Evolutionary conservation across 2,113 vertebrate genomes (phyloP), one percentile per base, ranked within the genome.

Genomic region (Thamnophis sirtalis): DNA sequence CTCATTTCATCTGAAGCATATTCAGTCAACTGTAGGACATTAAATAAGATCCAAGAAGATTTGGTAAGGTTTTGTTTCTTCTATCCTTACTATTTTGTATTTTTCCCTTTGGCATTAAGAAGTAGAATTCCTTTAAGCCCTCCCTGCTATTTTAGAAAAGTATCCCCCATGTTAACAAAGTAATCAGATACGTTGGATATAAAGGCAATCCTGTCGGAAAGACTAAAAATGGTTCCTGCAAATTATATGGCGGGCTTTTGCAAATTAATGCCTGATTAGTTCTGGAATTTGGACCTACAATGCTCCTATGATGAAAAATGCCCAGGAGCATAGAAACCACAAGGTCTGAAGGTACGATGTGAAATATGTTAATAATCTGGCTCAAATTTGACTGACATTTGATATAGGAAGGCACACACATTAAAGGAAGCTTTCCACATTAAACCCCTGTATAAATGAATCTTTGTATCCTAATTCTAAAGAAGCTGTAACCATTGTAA

Each of bases 261-360:
- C 91, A 93, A 95, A 95, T 96, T 90, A 95, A 84, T 53, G 88
- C 50, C 84, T 95, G 94, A 95, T 95, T 93, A 93, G 91, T 92
- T 92, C 49, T 90, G 94, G 85, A 90, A 91, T 92, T 92, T 93
- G 53, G 86, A 80, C 80, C 17, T 33, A 91, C 91, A 49, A 89
- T 13, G 50, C 89, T 95, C 89, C 95, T 92, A 92, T 96, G 87
- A 95, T 94, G 91, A 93, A 93, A 95, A 93, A 95, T 90, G 84
- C 88, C 87, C 80, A 84, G n/a, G 60, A n/a, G 43, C 92, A 93
- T 90, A 96, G 87, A 94, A 92, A 80, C 9, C 84, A 53, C 90
- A 26, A 26, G 50, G 3, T 43, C 92, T 55, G 68, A 0, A 86
- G 84, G 55, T 68, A 26, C 90, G 9, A 87, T 50, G 50, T 54